Evolutionary conservation across 2,113 vertebrate species (phyloP).

Genomic region (Indri indri): DNA sequence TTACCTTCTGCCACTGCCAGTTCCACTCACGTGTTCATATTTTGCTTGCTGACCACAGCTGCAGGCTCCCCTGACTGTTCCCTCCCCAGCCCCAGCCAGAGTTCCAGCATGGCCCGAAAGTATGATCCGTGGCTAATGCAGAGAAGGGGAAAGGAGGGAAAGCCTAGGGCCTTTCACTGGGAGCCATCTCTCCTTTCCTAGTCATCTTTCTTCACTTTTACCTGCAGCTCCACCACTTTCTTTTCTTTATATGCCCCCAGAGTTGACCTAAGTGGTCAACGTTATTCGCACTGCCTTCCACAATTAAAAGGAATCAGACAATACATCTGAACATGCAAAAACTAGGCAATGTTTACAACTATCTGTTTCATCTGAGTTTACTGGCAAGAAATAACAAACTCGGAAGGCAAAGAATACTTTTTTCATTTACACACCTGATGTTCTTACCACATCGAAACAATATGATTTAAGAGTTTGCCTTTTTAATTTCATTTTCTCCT

Average conservation of each 20-base stretch:
- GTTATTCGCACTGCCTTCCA: background rate
- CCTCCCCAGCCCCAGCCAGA: background rate
- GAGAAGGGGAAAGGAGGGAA: background rate
- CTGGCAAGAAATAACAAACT: slow-evolving; percentile 24
- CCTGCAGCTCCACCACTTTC: background rate
- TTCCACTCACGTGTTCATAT: background rate
- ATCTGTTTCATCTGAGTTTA: slow-evolving; percentile 41
- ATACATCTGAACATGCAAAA: background rate
- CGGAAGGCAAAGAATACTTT: background rate
- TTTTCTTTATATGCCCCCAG: background rate
- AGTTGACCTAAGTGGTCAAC: background rate
- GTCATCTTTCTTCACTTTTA: background rate
- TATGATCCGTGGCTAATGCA: background rate
- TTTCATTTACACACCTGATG: background rate
- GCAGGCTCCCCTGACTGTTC: background rate
- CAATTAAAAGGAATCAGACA: background rate
- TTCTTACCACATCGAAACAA: slow-evolving; percentile 31
- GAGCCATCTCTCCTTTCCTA: background rate
- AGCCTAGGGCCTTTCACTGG: background rate
- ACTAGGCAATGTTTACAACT: slow-evolving; percentile 11
- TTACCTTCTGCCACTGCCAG: background rate
- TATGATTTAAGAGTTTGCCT: background rate
- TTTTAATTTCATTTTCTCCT: background rate
- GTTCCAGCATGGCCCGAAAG: background rate
- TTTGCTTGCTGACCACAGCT: background rate